Base-by-base conservation (phyloP, 1,140 invertebrate genomes). In the Tyrophagus putrescentiae region DNA sequence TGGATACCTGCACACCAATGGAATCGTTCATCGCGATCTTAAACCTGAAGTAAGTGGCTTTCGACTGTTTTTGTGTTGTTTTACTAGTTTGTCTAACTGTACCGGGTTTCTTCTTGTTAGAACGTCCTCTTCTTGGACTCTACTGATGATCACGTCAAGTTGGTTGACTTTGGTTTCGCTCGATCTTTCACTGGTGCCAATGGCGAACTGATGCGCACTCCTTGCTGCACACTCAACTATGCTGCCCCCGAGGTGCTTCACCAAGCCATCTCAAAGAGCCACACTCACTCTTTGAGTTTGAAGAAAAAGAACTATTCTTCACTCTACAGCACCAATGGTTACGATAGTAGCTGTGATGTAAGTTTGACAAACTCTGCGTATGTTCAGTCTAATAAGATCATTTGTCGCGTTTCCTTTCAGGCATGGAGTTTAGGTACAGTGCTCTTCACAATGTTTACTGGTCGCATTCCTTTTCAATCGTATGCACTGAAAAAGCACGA, bases 1-100 rank as follows among this genome's bases (percentile, higher is more conserved):
- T 73, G 92, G 90, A 61, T 98, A 98, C 76, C 97, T 98, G 71
- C 94, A 98, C 75, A 91, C 87, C 67, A 78, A 94, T 72, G 93
- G 93, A 62, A 97, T 99, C 68, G 97, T 93, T 76, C 95, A 98
- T 79, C 82, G 95, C 72, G 95, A 98, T 76, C 98, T 99, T 66
- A 99, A 98, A 76, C 95, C 95, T 63, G 93, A 98, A 89, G 0
- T 79, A 39, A 42, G 9, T 61, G 25, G 11, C 9, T n/a, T 9
- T 25, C 39, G 57, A 9, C 31, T 11, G 11, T 42, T 50, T 18
- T 2, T 54, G 32, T 2, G 3, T 52, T 13, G 16, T 52, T 52
- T 16, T 1, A 16, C 1, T 52, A 16, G 13, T 1, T 31, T 31
- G 32, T n/a, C n/a, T 13, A n/a, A 13, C 13, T 39, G n/a, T 57